Evolutionary conservation across 2,113 vertebrate genomes (phyloP).

Genomic region (Coryphaenoides rupestris): DNA sequence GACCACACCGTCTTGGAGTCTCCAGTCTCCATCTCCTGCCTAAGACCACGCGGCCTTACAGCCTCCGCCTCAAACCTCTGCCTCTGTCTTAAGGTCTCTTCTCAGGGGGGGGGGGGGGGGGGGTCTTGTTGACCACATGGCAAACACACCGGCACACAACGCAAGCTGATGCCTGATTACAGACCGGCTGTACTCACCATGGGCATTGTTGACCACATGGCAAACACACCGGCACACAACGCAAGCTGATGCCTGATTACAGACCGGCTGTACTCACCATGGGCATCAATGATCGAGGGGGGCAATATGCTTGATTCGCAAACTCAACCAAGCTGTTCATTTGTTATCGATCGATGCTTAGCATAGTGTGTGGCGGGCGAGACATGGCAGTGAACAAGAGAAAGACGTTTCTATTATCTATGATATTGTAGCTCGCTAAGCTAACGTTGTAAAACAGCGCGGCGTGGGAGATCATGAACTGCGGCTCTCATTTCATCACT

Average conservation of each 20-base stretch:
- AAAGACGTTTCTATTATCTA: constrained; percentile 44
- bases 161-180: constrained; percentile 21
- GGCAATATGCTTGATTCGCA: constrained; percentile 62
- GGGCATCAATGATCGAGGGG: constrained; percentile 59
- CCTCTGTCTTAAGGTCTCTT: too few species aligned
- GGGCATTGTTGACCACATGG: not conserved
- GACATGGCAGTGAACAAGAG: constrained; percentile 20
- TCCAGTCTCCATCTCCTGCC: too few species aligned
- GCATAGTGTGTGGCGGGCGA: constrained; percentile 13
- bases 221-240: constrained; percentile 27
- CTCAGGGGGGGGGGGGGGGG: not conserved
- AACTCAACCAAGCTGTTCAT: constrained; percentile 71
- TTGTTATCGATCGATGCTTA: constrained; percentile 68
- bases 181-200: too few species aligned
- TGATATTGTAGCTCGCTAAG: constrained; percentile 48
- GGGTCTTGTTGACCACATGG: not conserved
- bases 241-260: constrained; percentile 62
- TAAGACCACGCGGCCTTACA: too few species aligned
- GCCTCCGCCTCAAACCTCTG: too few species aligned
- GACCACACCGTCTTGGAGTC: too few species aligned
- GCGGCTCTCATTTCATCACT: constrained; percentile 30
- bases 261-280: constrained; percentile 39
- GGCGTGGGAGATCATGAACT: constrained; percentile 48
- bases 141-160: constrained; percentile 27
- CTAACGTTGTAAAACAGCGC: constrained; percentile 38